Percentiles rank a stretch among this genome's conserved stretches.
Conservation (phyloP, 2,797 vertebrate genomes). For the Pelochelys cantorii region DNA sequence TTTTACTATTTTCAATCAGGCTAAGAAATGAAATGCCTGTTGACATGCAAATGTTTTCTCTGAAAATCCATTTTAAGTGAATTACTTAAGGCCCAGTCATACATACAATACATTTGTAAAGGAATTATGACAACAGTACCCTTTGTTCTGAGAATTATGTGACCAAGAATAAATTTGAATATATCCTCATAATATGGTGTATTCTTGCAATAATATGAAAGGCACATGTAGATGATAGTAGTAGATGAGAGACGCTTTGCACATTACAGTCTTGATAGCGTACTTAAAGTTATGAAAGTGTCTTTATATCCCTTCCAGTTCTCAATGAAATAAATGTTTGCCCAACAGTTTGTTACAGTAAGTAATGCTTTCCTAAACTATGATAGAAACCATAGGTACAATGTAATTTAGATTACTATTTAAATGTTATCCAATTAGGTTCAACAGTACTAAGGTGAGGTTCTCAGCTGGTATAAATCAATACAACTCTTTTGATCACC, state of each 20-base stretch:
- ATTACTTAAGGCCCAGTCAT: conserved; percentile 14
- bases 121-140: conserved; percentile 41
- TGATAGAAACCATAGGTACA: neutral
- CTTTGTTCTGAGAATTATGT: neutral
- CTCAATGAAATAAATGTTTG: neutral
- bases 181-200: neutral
- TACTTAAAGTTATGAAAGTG: neutral
- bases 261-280: neutral
- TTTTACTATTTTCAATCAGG: conserved; percentile 33
- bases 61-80: conserved; percentile 50
- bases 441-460: neutral
- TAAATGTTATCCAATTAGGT: neutral
- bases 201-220: neutral
- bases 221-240: neutral
- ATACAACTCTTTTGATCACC: neutral
- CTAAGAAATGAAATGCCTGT: conserved; percentile 19
- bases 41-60: conserved; percentile 25
- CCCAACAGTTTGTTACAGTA: neutral
- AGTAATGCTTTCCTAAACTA: neutral
- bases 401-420: neutral
- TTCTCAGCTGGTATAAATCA: neutral
- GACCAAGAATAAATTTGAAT: neutral
- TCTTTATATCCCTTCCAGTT: neutral
- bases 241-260: neutral
- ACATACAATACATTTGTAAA: neutral